These are phyloP conservation scores for Ellobius talpinus DNA, from an alignment of 2,113 vertebrate genomes.

Conservation along the genomic window DNA sequence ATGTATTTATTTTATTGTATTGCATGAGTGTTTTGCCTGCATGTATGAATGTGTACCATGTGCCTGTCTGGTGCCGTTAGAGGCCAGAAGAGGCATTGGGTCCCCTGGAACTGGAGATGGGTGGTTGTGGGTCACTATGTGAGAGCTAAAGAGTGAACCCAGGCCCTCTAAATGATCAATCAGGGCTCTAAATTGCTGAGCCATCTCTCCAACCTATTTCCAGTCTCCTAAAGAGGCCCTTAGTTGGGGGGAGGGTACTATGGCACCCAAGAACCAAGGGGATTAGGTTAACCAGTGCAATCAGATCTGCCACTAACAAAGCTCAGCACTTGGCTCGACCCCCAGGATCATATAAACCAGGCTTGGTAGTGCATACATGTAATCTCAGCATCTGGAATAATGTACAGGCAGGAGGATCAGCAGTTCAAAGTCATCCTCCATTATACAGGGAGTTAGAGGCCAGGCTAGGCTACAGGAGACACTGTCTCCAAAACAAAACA, in stretches of 20 bases:
- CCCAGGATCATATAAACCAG: not conserved
- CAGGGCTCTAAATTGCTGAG: not conserved
- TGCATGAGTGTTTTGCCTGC: not conserved
- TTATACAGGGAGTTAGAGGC: not conserved
- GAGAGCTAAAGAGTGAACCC: not conserved
- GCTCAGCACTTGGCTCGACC: not conserved
- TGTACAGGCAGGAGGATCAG: not conserved
- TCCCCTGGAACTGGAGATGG: not conserved
- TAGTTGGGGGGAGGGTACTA: not conserved
- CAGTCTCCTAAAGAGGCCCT: not conserved
- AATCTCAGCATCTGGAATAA: not conserved
- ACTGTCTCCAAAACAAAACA: not conserved
- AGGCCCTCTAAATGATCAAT: not conserved
- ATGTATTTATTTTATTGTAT: not conserved
- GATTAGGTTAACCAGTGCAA: not conserved
- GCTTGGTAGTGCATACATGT: not conserved
- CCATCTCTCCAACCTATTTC: not conserved
- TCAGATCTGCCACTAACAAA: not conserved
- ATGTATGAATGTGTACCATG: not conserved
- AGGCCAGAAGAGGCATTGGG: not conserved
- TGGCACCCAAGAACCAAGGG: not conserved
- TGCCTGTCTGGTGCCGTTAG: not conserved
- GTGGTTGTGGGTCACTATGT: no score
- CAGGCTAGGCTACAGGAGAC: not conserved
- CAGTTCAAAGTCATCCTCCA: not conserved